Evolutionary conservation across 2,797 vertebrate genomes (phyloP).

Genomic region (Hipposideros larvatus): DNA sequence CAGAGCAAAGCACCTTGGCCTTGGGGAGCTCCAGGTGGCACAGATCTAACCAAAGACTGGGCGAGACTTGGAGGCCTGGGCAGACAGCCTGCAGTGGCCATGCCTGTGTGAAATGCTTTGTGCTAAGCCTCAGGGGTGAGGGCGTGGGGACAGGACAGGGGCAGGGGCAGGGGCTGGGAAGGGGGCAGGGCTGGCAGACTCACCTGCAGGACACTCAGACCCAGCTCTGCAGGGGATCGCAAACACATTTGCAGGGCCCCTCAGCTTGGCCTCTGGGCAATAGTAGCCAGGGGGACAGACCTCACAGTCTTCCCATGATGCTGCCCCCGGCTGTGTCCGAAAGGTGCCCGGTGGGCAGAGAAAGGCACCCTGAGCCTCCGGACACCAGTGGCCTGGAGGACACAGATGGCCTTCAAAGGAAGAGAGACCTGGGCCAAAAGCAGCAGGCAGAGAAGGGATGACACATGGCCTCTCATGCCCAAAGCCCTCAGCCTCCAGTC

Average conservation of each 20-base stretch:
- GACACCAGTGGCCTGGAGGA: conserved; percentile 95
- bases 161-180: not conserved
- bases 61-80: not conserved
- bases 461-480: rapidly evolving
- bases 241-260: conserved; percentile 89
- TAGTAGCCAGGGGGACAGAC: conserved; percentile 91
- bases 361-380: conserved; percentile 90
- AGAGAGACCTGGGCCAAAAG: conserved; percentile 78
- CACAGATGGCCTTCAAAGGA: conserved; percentile 90
- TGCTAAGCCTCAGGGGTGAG: not conserved
- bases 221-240: conserved; percentile 92
- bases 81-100: not conserved
- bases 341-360: conserved; percentile 94
- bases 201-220: conserved; percentile 93
- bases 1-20: not conserved
- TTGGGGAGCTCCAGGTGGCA: not conserved
- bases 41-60: not conserved
- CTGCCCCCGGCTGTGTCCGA: conserved; percentile 90
- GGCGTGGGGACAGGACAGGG: not conserved
- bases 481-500: rapidly evolving
- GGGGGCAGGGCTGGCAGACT: not conserved
- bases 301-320: conserved; percentile 90
- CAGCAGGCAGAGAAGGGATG: not conserved
- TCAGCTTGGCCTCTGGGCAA: conserved; percentile 91
- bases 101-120: not conserved